phyloP scores from a whole-genome alignment of 2,113 vertebrate species.

The Thomomys bottae region DNA sequence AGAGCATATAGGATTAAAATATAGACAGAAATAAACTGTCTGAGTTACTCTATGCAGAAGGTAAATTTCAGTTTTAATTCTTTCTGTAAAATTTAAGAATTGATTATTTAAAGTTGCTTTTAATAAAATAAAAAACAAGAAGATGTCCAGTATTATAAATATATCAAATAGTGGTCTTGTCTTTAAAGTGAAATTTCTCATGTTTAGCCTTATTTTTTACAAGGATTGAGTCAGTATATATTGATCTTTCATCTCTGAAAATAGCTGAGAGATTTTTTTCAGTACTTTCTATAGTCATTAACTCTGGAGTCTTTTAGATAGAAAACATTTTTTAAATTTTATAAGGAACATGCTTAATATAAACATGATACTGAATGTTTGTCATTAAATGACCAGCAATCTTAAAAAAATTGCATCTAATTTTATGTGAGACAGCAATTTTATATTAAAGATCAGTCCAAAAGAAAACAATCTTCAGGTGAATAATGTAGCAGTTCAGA shows the following conservation, averaged over 20 bases:
- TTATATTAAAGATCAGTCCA: constrained; percentile 32
- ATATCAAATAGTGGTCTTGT: constrained; percentile 10
- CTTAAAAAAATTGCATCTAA: neutral
- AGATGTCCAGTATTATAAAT: neutral
- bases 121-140: constrained; percentile 7
- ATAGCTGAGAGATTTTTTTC: neutral
- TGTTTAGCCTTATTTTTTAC: neutral
- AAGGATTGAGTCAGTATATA: constrained; percentile 30
- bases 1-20: constrained; percentile 11
- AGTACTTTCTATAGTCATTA: neutral
- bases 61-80: constrained; percentile 22
- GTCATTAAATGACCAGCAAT: constrained; percentile 28
- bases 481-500: neutral
- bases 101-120: constrained; percentile 15
- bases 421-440: neutral
- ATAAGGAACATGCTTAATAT: constrained; percentile 28
- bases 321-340: constrained; percentile 4
- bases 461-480: neutral
- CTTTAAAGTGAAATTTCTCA: constrained; percentile 30
- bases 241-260: constrained; percentile 12
- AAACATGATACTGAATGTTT: neutral
- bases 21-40: neutral
- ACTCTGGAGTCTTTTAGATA: constrained; percentile 2
- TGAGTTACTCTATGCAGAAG: constrained; percentile 10
- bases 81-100: constrained; percentile 30